Evolutionary conservation across 2,888 invertebrate species (phyloP).

Genomic region (Beris chalybata): DNA sequence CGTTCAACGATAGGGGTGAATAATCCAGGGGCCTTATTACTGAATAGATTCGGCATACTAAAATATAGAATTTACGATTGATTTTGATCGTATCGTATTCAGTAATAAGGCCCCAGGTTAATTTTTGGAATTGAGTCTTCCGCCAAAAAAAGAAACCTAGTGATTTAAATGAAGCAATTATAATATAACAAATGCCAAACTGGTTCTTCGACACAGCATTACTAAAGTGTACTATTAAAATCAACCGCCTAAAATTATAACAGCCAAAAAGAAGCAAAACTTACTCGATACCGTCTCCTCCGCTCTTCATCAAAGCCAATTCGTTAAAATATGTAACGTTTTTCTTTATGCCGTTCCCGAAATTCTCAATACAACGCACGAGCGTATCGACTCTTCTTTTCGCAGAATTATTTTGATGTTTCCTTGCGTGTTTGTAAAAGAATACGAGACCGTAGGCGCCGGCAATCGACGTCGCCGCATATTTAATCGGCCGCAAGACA

Average conservation of each 20-base stretch:
- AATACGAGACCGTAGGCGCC: conserved; percentile 49
- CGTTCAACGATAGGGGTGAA: no score
- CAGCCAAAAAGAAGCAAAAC: not conserved
- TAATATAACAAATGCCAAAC: no score
- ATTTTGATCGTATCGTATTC: no score
- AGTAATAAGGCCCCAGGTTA: no score
- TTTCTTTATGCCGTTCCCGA: conserved; percentile 53
- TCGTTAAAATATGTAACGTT: conserved; percentile 55
- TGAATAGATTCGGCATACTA: no score
- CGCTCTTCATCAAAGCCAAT: conserved; percentile 47
- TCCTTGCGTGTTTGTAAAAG: conserved; percentile 48
- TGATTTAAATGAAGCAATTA: no score
- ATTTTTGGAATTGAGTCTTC: no score
- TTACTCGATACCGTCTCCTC: conserved; percentile 51
- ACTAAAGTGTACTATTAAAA: not conserved
- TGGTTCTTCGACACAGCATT: no score
- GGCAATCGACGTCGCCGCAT: conserved; percentile 48
- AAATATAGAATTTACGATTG: no score
- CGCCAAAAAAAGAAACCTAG: no score
- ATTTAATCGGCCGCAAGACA: conserved; percentile 44
- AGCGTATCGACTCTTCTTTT: conserved; percentile 50
- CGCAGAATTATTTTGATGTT: conserved; percentile 51
- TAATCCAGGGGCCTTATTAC: no score
- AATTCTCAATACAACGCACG: conserved; percentile 51
- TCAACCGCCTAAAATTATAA: not conserved